Evolutionary conservation across 1,140 invertebrate species (phyloP).

Genomic region (Orchestia grillus): DNA sequence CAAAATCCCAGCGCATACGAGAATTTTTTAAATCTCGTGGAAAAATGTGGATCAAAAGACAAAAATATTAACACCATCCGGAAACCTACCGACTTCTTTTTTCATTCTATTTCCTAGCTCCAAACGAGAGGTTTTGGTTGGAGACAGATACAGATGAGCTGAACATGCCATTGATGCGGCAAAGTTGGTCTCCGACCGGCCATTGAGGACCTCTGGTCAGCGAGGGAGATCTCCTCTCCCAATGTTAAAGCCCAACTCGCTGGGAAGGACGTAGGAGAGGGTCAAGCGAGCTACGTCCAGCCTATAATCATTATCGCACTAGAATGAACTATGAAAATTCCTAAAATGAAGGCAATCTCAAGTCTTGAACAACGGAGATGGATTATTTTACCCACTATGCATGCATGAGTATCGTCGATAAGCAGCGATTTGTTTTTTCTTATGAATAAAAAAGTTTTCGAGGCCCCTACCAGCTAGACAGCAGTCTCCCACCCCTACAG

Average conservation of each 20-base stretch:
- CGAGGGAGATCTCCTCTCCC: neutral
- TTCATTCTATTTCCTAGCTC: neutral
- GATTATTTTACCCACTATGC: no score
- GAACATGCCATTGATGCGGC: neutral
- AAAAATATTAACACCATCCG: neutral
- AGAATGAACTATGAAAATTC: no score
- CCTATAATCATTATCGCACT: neutral
- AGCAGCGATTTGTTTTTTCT: no score
- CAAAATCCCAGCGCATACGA: neutral
- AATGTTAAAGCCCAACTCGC: neutral
- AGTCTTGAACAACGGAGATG: no score
- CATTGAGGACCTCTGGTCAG: conserved; percentile 5
- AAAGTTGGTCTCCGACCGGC: neutral
- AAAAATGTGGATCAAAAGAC: neutral
- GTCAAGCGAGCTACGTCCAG: neutral
- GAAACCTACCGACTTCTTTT: neutral
- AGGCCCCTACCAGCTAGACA: neutral
- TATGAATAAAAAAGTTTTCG: neutral
- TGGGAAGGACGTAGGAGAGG: neutral
- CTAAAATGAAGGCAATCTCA: no score
- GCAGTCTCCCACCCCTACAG: neutral
- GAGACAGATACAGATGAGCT: neutral
- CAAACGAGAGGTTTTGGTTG: neutral
- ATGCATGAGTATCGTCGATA: no score
- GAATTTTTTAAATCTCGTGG: neutral